Evolutionary conservation across 2,888 invertebrate species (phyloP), one percentile per base, ranked within the genome.

Genomic region (Noctua pronuba): DNA sequence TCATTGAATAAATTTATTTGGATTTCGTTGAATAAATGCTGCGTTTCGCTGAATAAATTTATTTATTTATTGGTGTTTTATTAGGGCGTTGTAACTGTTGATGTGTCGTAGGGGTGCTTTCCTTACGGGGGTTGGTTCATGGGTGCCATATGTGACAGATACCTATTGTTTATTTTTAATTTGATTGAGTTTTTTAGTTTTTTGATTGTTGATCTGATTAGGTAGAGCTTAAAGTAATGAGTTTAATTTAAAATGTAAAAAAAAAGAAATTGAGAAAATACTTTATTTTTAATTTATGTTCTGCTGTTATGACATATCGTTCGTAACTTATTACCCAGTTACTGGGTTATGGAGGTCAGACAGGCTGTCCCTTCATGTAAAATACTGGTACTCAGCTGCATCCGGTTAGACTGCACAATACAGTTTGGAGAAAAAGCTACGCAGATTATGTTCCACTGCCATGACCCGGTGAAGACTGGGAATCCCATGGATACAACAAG

Each of bases 1-100:
- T 94, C 90, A 94, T 93, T 89, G 83, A 85, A 83, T 85, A 77
- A 35, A 81, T 81, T 62, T 38, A 81, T 76, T 81, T 44, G n/a
- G 52, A 66, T 85, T 83, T 85, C 35, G n/a, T 76, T 76, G 35
- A 82, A 83, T 82, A 82, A 82, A 80, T 72, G 64, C 73, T 41
- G 31, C 62, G 72, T 88, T 82, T 77, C 62, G 44, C 28, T 79
- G 66, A 86, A 80, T 80, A 76, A 71, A 76, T 80, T 79, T 73
- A 75, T 74, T 88, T 77, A 77, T 80, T 88, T 81, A 79, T 80
- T 79, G 68, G 44, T 82, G 67, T 80, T 82, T 86, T 82, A 83
- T 79, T 70, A 55, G 79, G 83, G 83, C 13, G 64, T 60, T 73
- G 72, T 72, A 21, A 80, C 79, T 64, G 77, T 82, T 78, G 58